phyloP scores from a whole-genome alignment of 2,113 vertebrate species.

The Anhinga rufa region DNA sequence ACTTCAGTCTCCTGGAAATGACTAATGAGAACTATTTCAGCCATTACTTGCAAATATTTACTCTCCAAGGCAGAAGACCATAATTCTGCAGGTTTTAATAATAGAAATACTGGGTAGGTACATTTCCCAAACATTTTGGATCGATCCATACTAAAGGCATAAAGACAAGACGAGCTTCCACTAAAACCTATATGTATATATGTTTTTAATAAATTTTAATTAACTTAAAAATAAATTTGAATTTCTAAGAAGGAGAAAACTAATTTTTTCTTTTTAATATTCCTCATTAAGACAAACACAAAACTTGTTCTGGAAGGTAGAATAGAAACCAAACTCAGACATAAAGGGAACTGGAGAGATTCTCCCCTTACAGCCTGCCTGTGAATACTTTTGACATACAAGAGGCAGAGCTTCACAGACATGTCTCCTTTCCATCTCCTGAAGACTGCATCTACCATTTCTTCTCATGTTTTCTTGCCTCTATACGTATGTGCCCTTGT shows the following conservation, averaged over 20 bases:
- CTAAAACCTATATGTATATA: neutral
- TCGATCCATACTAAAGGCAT: neutral
- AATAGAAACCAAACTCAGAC: neutral
- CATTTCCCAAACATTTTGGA: neutral
- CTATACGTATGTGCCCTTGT: neutral
- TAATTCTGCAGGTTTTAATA: slow-evolving; percentile 3
- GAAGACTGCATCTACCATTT: neutral
- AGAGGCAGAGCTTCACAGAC: neutral
- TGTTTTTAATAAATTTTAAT: neutral
- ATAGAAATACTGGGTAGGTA: neutral
- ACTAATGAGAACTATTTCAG: neutral
- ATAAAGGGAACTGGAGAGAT: neutral
- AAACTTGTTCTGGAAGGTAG: neutral
- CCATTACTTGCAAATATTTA: neutral
- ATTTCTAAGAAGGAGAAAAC: neutral
- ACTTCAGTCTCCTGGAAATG: slow-evolving; percentile 19
- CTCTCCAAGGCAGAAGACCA: neutral
- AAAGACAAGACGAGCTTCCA: neutral
- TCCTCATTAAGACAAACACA: neutral
- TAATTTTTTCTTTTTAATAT: neutral
- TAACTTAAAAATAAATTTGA: neutral
- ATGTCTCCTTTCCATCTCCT: neutral
- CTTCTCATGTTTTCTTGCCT: neutral
- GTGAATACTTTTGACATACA: neutral
- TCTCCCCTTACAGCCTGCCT: neutral